phyloP scores from a whole-genome alignment of 1,140 invertebrate genomes.

The Aradophagus sp. region DNA sequence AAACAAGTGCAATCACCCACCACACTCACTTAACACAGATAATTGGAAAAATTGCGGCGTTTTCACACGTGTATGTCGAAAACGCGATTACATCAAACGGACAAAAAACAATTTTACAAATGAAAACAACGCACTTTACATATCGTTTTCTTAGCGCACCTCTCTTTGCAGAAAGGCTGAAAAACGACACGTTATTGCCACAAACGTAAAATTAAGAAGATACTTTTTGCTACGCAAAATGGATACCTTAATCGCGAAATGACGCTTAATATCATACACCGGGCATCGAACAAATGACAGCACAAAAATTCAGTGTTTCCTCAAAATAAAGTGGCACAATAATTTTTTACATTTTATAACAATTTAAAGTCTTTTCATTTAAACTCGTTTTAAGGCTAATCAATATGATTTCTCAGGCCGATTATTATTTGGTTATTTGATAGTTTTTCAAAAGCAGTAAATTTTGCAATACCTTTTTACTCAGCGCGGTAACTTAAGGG shows the following conservation, averaged over 20 bases:
- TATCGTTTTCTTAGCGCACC: slow-evolving; percentile 29
- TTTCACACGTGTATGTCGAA: slow-evolving; percentile 11
- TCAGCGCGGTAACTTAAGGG: slow-evolving; percentile 16
- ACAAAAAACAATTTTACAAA: too few relatives aligned
- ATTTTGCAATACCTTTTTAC: too few relatives aligned
- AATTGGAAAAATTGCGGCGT: slow-evolving; percentile 31
- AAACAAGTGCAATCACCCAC: slow-evolving; percentile 27
- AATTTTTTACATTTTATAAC: too few relatives aligned
- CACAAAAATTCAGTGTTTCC: too few relatives aligned
- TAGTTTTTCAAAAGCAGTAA: too few relatives aligned
- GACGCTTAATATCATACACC: slow-evolving; percentile 5
- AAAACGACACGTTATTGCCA: slow-evolving; percentile 47
- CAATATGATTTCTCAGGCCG: too few relatives aligned
- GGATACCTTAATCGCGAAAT: slow-evolving; percentile 21
- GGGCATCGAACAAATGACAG: too few relatives aligned
- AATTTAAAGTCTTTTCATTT: too few relatives aligned
- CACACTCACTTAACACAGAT: slow-evolving; percentile 54
- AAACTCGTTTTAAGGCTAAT: too few relatives aligned
- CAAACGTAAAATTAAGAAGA: slow-evolving; percentile 47
- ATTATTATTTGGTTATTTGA: too few relatives aligned
- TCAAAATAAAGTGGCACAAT: too few relatives aligned
- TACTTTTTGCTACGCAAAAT: slow-evolving; percentile 17
- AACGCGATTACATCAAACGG: slow-evolving; percentile 24
- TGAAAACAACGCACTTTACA: slow-evolving; percentile 10
- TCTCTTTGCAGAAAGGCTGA: slow-evolving; percentile 11